These are phyloP conservation scores for Lydus trimaculatus DNA, from an alignment of 2,888 invertebrate genomes.

Conservation along the genomic window DNA sequence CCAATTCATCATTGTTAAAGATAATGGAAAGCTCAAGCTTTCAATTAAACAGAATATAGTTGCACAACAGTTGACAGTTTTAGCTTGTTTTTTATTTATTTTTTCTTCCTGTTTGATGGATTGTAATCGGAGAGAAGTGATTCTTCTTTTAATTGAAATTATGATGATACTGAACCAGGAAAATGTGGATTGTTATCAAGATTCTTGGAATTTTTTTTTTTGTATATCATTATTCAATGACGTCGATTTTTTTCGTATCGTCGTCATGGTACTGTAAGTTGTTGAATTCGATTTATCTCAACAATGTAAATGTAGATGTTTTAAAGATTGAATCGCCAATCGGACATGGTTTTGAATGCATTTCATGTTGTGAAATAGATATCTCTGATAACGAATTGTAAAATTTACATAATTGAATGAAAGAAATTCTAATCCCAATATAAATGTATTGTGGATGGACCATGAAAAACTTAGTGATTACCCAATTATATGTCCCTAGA, in stretches of 20 bases:
- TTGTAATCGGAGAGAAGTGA: neutral
- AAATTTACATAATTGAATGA: neutral
- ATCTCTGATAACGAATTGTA: neutral
- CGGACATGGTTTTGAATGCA: conserved; percentile 1
- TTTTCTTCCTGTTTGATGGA: neutral
- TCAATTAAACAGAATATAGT: neutral
- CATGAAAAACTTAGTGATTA: no score
- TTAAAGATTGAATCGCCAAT: conserved; percentile 1
- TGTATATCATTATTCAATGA: neutral
- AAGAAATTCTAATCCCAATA: no score
- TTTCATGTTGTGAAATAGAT: conserved; percentile 4
- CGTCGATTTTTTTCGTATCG: neutral
- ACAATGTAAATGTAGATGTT: neutral
- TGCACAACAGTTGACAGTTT: neutral
- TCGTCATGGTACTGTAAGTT: neutral
- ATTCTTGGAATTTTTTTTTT: neutral
- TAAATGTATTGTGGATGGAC: no score
- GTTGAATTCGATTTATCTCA: neutral
- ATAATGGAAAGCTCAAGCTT: neutral
- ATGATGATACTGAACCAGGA: neutral
- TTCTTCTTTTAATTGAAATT: neutral
- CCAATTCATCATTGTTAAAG: neutral
- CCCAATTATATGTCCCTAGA: no score
- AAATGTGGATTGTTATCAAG: conserved; percentile 1
- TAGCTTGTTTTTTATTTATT: neutral